Evolutionary conservation across 1,140 invertebrate species (phyloP).

Genomic region (Macrobrachium rosenbergii): DNA sequence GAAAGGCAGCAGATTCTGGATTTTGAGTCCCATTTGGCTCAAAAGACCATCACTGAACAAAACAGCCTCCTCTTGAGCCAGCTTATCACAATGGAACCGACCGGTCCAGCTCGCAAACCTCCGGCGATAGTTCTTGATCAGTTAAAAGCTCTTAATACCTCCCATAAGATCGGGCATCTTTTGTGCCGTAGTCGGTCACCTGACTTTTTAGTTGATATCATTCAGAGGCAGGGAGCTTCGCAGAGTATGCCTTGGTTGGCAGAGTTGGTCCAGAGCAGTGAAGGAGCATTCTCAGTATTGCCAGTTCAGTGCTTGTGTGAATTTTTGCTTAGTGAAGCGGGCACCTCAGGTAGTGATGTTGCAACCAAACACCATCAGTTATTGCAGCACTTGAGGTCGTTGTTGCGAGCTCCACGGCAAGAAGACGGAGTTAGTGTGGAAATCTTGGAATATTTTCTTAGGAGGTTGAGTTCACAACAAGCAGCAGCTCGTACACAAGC

Average conservation of each 20-base stretch:
- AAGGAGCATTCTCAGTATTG: constrained; percentile 86
- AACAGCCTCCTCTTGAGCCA: constrained; percentile 84
- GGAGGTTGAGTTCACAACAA: constrained; percentile 86
- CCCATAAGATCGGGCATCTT: constrained; percentile 88
- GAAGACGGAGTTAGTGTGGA: constrained; percentile 75
- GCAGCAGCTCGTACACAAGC: constrained; percentile 83
- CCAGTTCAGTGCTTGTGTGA: constrained; percentile 97
- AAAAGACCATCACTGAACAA: constrained; percentile 89
- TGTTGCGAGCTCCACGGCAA: constrained; percentile 73
- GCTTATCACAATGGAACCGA: constrained; percentile 86
- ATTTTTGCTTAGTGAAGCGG: constrained; percentile 83
- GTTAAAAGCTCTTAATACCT: constrained; percentile 83
- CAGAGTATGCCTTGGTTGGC: constrained; percentile 98
- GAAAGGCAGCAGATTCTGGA: constrained; percentile 90
- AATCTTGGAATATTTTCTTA: constrained; percentile 92
- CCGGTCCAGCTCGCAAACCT: constrained; percentile 84
- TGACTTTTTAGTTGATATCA: constrained; percentile 93
- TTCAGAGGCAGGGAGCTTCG: constrained; percentile 81
- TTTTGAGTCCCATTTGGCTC: constrained; percentile 93
- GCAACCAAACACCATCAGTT: constrained; percentile 84
- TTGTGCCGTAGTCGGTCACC: constrained; percentile 90
- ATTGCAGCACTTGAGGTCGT: constrained; percentile 78
- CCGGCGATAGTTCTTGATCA: constrained; percentile 84
- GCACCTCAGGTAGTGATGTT: constrained; percentile 68
- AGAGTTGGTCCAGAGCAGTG: constrained; percentile 92